Base-by-base conservation (phyloP, 2,113 vertebrate genomes). In the Mungos mungo region DNA sequence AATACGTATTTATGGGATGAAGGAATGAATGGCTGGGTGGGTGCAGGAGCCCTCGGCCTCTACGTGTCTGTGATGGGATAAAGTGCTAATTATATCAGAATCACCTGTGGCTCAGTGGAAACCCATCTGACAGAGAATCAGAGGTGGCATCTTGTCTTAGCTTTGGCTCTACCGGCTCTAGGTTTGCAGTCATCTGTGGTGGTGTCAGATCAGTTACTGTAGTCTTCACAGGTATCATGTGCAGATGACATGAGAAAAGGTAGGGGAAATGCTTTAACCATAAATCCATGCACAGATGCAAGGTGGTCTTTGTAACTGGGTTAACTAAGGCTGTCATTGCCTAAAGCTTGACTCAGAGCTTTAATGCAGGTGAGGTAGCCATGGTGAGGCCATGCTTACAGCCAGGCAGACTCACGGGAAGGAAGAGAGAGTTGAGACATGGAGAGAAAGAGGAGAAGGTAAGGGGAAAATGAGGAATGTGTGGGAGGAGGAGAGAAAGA, bases 341-440 rank as follows among this genome's bases (percentile, higher is more conserved):
- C 65, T 19, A 11, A 16, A 19, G 6, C 4, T 77, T 35, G 79
- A 60, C 10, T 10, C 38, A 45, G 50, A 60, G 3, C 12, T 52
- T 45, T 18, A 2, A 10, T 3, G 7, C 18, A 54, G 45, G 6
- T 1, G 12, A 25, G 13, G 0, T 0, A 6, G 23, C 86, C 50
- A 33, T 82, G 81, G 33, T 57, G 52, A 27, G 95, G 41, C 4
- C 2, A 2, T 33, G 29, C 79, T 87, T 6, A 13, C 10, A 21
- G 16, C 29, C 72, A 87, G 38, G 14, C n/a, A 69, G 38, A 76
- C 14, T 18, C 10, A 0, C 0, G 5, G 7, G 19, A 38, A 68
- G 41, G 29, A 94, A 50, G 13, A 81, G 10, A 38, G 83, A 13
- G 7, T 5, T 82, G 45, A 91, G n/a, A 77, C 82, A 23, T 6